Evolutionary conservation across 2,113 vertebrate species (phyloP).

Genomic region (Ciconia boyciana): DNA sequence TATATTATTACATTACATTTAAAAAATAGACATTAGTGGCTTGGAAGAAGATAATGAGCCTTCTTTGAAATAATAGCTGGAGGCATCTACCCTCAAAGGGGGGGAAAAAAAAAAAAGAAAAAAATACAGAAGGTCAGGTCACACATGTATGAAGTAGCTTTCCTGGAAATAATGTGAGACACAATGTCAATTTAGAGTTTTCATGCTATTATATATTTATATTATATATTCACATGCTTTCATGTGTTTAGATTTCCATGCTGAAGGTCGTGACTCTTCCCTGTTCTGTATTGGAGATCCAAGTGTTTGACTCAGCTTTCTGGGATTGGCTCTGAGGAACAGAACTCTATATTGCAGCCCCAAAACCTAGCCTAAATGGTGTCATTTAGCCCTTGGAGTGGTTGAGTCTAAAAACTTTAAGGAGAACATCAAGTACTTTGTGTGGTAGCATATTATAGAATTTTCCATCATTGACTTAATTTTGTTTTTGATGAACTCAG

Average conservation of each 20-base stretch:
- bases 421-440: not conserved
- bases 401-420: not conserved
- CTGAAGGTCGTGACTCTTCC: not conserved
- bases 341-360: not conserved
- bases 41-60: not conserved
- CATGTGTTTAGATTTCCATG: not conserved
- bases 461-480: not conserved
- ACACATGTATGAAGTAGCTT: not conserved
- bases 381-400: not conserved
- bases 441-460: not conserved
- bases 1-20: not conserved
- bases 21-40: fast-evolving
- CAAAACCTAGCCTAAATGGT: not conserved
- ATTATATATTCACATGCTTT: too few species aligned
- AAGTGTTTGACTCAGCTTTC: not conserved
- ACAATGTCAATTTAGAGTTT: not conserved
- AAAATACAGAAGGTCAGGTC: not conserved
- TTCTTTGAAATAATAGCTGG: not conserved
- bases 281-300: not conserved
- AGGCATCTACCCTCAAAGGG: not conserved
- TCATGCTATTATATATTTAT: not conserved
- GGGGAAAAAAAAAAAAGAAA: not conserved
- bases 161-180: not conserved
- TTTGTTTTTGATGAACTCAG: not conserved
- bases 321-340: not conserved